Base-by-base conservation (phyloP, 1,140 invertebrate species). In the Carcinoscorpius rotundicauda region DNA sequence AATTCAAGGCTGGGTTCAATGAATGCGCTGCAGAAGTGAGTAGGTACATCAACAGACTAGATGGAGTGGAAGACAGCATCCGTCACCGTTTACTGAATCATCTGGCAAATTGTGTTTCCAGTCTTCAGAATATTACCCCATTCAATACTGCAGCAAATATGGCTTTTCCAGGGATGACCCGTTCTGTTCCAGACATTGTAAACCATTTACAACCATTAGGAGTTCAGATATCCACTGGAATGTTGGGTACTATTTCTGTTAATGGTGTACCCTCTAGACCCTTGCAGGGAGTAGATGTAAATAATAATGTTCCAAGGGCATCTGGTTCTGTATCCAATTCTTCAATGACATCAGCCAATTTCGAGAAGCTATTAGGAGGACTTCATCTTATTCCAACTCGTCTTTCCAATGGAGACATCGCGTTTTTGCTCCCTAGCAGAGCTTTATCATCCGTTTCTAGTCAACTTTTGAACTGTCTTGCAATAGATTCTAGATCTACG, bases 1-100 rank as follows among this genome's bases (percentile, higher is more conserved):
- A 90, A 69, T 95, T 93, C 81, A 83, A 87, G 61, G 87, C 90
- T 68, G 93, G 93, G 59, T 95, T 91, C 78, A 89, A 88, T 65
- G 90, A 93, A 72, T 93, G 91, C 75, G 91, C 91, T 58, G 88
- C 88, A 74, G 91, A 95, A 80, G 91, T 96, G 62, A 91, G 87
- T 72, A 84, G 88, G 64, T 93, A 88, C 74, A 78, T 97, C 71
- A 86, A 88, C n/a, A 83, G 87, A 60, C 69, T 72, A 5, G 85
- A 87, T 75, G 87, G 89, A 58, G 87, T 93, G 64, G 91, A 93
- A 74, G 84, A 91, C 52, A 83, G 86, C 69, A 79, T 92, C 56
- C 88, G 89, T 8, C 89, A 88, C 58, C 86, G 88, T 69, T 81
- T 93, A 67, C 89, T 93, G 87, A 88, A 87, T 55, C 89, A 93